Percentiles rank a stretch among this genome's conserved stretches.
Conservation (phyloP, 1,140 invertebrate genomes). For the Brachionus manjavacas region DNA sequence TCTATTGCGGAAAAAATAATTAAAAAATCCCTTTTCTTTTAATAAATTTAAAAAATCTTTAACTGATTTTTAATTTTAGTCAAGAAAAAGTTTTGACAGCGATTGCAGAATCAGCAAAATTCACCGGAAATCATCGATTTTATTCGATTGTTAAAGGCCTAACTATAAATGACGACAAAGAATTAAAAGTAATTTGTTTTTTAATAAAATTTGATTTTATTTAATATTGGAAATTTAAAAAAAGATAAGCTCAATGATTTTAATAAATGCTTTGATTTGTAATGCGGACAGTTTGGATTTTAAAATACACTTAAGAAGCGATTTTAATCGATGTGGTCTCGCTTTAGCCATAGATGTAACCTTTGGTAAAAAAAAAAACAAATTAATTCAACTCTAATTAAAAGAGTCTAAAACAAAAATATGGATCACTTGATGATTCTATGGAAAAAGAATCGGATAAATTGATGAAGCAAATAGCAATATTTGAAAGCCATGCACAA, state of each 20-base stretch:
- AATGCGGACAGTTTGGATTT: constrained; percentile 68
- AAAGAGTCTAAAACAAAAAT: constrained; percentile 49
- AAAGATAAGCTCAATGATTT: constrained; percentile 35
- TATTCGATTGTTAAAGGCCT: constrained; percentile 39
- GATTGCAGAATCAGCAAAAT: constrained; percentile 28
- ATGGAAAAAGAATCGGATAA: constrained; percentile 63
- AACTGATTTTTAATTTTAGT: not conserved
- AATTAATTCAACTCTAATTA: constrained; percentile 30
- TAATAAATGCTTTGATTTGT: constrained; percentile 36
- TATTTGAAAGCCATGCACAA: constrained; percentile 79
- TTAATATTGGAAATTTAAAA: not conserved
- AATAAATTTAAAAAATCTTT: too few species aligned
- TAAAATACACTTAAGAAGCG: constrained; percentile 83
- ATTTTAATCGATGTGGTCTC: constrained; percentile 86
- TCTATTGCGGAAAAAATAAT: not conserved
- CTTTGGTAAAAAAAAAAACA: not conserved
- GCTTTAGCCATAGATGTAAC: constrained; percentile 70
- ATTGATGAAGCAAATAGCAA: constrained; percentile 72
- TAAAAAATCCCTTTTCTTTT: not conserved
- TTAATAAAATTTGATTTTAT: too few species aligned
- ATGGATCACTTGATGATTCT: constrained; percentile 8
- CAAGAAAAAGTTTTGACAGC: constrained; percentile 39
- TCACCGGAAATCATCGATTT: constrained; percentile 36
- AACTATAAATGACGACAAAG: constrained; percentile 35
- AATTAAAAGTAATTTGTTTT: constrained; percentile 14